Conservation (phyloP, 2,888 invertebrate species). For the Sialis lutaria region DNA sequence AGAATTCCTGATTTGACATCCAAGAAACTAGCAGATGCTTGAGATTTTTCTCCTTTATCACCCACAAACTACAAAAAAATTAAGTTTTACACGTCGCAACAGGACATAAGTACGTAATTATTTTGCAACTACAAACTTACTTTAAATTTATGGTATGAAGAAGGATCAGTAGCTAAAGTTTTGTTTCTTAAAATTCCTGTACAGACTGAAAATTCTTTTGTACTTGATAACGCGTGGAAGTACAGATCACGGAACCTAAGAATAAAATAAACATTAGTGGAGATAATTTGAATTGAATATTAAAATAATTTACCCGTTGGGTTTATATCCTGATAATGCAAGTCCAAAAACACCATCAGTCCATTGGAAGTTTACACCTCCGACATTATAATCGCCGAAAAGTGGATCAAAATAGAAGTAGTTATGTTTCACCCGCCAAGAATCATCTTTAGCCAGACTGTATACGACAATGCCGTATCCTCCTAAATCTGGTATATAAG, state of each 20-base stretch:
- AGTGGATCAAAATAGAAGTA: constrained; percentile 73
- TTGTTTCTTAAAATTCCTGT: constrained; percentile 57
- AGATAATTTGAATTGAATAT: neutral
- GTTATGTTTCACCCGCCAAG: constrained; percentile 65
- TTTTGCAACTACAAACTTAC: constrained; percentile 19
- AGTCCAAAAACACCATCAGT: constrained; percentile 67
- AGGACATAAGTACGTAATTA: neutral
- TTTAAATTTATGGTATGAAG: constrained; percentile 55
- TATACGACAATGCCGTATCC: constrained; percentile 64
- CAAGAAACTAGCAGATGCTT: constrained; percentile 55
- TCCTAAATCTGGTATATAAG: constrained; percentile 62
- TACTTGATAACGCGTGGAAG: constrained; percentile 69
- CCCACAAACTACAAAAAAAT: constrained; percentile 36
- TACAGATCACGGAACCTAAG: constrained; percentile 49
- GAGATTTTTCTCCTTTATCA: constrained; percentile 49
- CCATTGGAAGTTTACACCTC: constrained; percentile 71
- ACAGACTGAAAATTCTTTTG: constrained; percentile 62
- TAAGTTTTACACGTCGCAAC: constrained; percentile 6
- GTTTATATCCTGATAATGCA: constrained; percentile 35
- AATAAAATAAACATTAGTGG: constrained; percentile 9
- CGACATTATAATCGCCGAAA: constrained; percentile 56
- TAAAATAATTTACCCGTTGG: constrained; percentile 30
- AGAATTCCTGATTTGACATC: constrained; percentile 50
- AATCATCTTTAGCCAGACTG: constrained; percentile 51
- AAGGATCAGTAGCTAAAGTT: constrained; percentile 43